phyloP scores from a whole-genome alignment of 2,797 vertebrate species.

The Centropyge bicolor region DNA sequence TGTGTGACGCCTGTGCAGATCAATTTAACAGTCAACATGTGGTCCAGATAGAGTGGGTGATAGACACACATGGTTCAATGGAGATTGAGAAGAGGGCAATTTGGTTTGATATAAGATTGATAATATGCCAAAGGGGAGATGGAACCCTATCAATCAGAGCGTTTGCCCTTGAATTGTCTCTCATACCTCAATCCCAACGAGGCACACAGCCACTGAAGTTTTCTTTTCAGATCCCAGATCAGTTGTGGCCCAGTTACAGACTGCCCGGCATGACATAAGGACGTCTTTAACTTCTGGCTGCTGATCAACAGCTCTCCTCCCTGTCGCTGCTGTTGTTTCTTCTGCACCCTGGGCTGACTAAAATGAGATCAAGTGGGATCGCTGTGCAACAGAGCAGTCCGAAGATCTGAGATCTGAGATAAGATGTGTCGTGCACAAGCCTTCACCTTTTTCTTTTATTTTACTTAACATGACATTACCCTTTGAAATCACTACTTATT shows the following conservation, averaged over 20 bases:
- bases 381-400: not conserved
- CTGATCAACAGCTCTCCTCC: constrained; percentile 14
- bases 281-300: constrained; percentile 21
- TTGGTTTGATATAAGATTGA: constrained; percentile 67
- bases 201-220: constrained; percentile 11
- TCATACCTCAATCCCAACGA: constrained; percentile 35
- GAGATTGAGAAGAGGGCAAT: constrained; percentile 52
- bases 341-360: constrained; percentile 5
- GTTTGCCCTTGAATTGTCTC: constrained; percentile 52
- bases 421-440: constrained; percentile 6
- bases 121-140: constrained; percentile 63
- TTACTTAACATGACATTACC: constrained; percentile 17
- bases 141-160: constrained; percentile 58
- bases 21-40: constrained; percentile 52
- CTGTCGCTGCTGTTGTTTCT: constrained; percentile 10
- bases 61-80: constrained; percentile 46
- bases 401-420: not conserved
- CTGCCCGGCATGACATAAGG: constrained; percentile 13
- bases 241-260: constrained; percentile 21
- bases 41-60: constrained; percentile 44
- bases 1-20: constrained; percentile 40
- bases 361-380: constrained; percentile 37
- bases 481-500: constrained; percentile 58
- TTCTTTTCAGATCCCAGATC: constrained; percentile 19
- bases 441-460: constrained; percentile 35